Percentiles rank a stretch among this genome's conserved stretches.
Conservation (phyloP, 2,888 invertebrate genomes). For the Lacanobia oleracea region DNA sequence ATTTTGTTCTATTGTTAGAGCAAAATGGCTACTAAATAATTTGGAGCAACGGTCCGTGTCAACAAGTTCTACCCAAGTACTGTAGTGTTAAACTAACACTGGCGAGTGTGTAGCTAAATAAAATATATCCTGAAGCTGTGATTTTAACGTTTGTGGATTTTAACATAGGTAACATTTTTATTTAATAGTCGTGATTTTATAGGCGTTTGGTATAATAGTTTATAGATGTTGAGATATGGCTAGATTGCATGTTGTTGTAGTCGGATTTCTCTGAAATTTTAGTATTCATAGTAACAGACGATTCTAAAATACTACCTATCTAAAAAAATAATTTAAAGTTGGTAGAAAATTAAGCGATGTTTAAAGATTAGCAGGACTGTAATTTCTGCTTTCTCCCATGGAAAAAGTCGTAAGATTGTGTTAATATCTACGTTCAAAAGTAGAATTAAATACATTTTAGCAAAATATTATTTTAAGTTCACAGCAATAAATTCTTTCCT, state of each 20-base stretch:
- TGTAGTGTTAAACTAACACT: slow-evolving; percentile 25
- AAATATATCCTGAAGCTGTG: slow-evolving; percentile 8
- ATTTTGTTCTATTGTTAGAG: slow-evolving; percentile 6
- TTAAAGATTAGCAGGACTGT: too few relatives aligned
- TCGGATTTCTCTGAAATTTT: neutral
- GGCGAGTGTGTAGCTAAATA: slow-evolving; percentile 6
- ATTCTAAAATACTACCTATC: too few relatives aligned
- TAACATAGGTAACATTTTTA: neutral
- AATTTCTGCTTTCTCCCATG: too few relatives aligned
- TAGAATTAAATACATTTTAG: too few relatives aligned
- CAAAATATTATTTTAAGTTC: neutral
- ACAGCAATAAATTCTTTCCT: neutral
- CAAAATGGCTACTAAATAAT: slow-evolving; percentile 31
- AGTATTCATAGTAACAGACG: neutral
- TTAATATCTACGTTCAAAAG: too few relatives aligned
- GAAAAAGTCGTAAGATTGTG: too few relatives aligned
- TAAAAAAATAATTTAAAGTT: too few relatives aligned
- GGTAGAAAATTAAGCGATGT: too few relatives aligned
- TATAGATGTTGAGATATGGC: neutral
- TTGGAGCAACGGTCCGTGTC: slow-evolving; percentile 15
- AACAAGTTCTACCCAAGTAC: slow-evolving; percentile 11
- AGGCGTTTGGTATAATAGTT: neutral
- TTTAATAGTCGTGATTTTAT: neutral
- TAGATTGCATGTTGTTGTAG: neutral
- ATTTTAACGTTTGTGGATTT: slow-evolving; percentile 25